Conservation (phyloP, 2,888 invertebrate genomes). For the Drosophila demipolita region DNA sequence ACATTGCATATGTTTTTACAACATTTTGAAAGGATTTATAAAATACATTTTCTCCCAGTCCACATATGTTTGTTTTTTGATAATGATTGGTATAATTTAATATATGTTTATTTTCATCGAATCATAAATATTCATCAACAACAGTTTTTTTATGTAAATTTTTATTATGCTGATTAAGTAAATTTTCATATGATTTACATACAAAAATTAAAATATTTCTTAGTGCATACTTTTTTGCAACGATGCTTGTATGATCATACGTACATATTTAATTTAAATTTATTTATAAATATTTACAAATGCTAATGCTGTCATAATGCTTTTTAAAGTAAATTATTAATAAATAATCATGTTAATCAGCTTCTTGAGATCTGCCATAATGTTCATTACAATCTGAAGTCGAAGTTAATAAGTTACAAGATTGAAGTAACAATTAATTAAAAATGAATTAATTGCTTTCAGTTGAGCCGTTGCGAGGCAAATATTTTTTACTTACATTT, state of each 20-base stretch:
- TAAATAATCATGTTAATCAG: background rate
- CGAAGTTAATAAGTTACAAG: background rate
- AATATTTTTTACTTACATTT: slow-evolving; percentile 4
- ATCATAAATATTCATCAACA: background rate
- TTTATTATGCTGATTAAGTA: background rate
- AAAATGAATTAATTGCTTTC: background rate
- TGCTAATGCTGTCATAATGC: background rate
- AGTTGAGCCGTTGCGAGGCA: background rate
- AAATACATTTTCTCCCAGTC: background rate
- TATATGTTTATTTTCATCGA: background rate
- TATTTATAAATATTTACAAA: background rate
- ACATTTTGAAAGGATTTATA: background rate
- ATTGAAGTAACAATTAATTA: background rate
- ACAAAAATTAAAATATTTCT: background rate
- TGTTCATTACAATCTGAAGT: background rate
- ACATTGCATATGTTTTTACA: background rate
- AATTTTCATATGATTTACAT: background rate
- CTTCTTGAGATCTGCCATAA: background rate
- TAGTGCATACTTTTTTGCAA: background rate
- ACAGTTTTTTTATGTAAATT: background rate
- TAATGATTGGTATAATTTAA: background rate
- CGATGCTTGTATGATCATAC: background rate
- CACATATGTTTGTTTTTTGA: background rate
- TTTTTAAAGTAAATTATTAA: background rate
- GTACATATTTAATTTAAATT: background rate